A percentile compares a stretch with the other conserved stretches of the same genome.
phyloP scores from a whole-genome alignment of 2,113 vertebrate genomes.

The Pionites leucogaster region DNA sequence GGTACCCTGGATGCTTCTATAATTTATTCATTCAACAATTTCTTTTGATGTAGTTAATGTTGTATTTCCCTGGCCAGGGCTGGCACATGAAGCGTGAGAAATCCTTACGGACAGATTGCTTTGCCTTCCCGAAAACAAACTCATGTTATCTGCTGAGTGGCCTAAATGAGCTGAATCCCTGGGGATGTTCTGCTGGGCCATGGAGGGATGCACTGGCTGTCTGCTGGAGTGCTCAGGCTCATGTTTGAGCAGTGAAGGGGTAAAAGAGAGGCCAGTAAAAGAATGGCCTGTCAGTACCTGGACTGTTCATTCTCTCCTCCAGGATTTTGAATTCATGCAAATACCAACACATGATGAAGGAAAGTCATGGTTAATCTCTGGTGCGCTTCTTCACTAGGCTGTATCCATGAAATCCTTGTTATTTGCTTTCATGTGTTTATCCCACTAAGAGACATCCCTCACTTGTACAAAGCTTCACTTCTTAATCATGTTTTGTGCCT shows the following conservation, averaged over 20 bases:
- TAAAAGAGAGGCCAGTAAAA: not conserved
- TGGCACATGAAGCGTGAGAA: constrained; percentile 59
- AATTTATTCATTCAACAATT: constrained; percentile 70
- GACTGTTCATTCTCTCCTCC: not conserved
- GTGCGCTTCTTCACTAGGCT: not conserved
- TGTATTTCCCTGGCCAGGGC: constrained; percentile 51
- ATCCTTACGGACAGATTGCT: constrained; percentile 70
- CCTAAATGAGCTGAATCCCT: constrained; percentile 38
- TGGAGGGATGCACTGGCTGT: not conserved
- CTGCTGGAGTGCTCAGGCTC: not conserved
- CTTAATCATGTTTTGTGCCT: not conserved
- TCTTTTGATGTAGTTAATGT: constrained; percentile 61
- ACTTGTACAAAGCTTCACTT: not conserved
- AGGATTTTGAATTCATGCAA: not conserved
- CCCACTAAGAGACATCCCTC: not conserved
- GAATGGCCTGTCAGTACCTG: not conserved
- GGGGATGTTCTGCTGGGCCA: not conserved
- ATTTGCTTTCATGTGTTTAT: not conserved
- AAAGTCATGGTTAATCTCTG: rapidly evolving
- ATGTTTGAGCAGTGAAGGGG: not conserved
- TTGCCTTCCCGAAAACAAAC: constrained; percentile 58
- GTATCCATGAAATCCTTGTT: not conserved
- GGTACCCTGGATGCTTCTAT: constrained; percentile 58
- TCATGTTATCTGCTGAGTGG: constrained; percentile 20
- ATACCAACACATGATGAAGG: not conserved